phyloP scores from a whole-genome alignment of 2,888 invertebrate genomes.

The Rugalucina vietnamica region DNA sequence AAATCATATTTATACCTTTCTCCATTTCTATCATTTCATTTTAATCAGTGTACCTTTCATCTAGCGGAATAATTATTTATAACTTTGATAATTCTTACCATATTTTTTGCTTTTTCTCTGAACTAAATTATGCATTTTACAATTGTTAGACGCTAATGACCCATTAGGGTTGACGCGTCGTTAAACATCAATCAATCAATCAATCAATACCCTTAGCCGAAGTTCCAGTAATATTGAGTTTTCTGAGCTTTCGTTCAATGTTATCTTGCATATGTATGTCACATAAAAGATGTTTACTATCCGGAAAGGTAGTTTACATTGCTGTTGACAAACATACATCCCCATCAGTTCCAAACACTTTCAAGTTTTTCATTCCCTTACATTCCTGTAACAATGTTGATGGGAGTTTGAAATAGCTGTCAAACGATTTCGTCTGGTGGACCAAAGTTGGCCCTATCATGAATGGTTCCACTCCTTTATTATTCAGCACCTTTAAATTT shows the following conservation, averaged over 20 bases:
- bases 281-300: slow-evolving; percentile 16
- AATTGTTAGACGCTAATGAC: too few relatives aligned
- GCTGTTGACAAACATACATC: slow-evolving; percentile 16
- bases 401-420: slow-evolving; percentile 25
- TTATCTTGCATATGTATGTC: slow-evolving; percentile 27
- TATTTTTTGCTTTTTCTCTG: too few relatives aligned
- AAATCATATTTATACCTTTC: too few relatives aligned
- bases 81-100: too few relatives aligned
- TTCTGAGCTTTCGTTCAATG: not conserved
- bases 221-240: slow-evolving; percentile 1
- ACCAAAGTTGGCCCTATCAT: slow-evolving; percentile 20
- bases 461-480: not conserved
- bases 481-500: slow-evolving; percentile 17
- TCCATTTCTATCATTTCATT: too few relatives aligned
- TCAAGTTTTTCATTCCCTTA: not conserved
- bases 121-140: too few relatives aligned
- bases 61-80: too few relatives aligned
- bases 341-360: slow-evolving; percentile 9
- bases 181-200: too few relatives aligned
- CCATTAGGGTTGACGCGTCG: too few relatives aligned
- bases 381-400: slow-evolving; percentile 1
- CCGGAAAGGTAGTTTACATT: not conserved
- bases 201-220: not conserved
- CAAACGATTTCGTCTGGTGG: slow-evolving; percentile 30
- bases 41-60: too few relatives aligned